These are phyloP conservation scores for Myocastor coypus DNA, from an alignment of 2,113 vertebrate genomes.

Conservation along the genomic window DNA sequence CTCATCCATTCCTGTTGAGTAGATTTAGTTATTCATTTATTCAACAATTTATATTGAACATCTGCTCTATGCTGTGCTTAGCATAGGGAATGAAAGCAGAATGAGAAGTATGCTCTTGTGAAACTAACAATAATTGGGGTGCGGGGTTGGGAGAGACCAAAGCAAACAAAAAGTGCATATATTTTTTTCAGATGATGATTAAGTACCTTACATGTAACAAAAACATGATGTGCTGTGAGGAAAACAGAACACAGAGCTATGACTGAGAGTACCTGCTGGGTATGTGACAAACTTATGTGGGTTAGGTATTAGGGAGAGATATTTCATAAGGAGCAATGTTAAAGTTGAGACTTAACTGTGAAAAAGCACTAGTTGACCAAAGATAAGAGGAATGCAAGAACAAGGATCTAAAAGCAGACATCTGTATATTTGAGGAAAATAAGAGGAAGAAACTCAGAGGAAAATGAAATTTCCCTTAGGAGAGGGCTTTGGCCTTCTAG, in stretches of 20 bases:
- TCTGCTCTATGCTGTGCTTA: background rate
- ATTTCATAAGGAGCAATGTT: background rate
- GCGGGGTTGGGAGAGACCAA: background rate
- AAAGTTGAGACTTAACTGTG: background rate
- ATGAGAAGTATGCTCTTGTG: background rate
- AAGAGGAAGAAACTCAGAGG: background rate
- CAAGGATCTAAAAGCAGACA: background rate
- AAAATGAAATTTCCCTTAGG: background rate
- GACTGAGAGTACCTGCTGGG: background rate
- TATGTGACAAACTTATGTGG: background rate
- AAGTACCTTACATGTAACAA: background rate
- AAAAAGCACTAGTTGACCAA: background rate
- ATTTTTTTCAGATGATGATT: constrained; percentile 11
- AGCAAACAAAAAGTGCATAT: background rate
- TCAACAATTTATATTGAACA: background rate
- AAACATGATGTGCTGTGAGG: background rate
- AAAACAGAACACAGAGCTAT: background rate
- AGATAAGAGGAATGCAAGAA: background rate
- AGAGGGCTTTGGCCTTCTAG: background rate
- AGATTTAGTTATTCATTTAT: background rate
- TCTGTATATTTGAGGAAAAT: background rate
- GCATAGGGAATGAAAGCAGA: background rate
- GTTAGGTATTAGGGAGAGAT: background rate
- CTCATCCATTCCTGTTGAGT: background rate
- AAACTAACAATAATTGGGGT: background rate